phyloP scores from a whole-genome alignment of 2,888 invertebrate genomes.

The Crioceris asparagi region DNA sequence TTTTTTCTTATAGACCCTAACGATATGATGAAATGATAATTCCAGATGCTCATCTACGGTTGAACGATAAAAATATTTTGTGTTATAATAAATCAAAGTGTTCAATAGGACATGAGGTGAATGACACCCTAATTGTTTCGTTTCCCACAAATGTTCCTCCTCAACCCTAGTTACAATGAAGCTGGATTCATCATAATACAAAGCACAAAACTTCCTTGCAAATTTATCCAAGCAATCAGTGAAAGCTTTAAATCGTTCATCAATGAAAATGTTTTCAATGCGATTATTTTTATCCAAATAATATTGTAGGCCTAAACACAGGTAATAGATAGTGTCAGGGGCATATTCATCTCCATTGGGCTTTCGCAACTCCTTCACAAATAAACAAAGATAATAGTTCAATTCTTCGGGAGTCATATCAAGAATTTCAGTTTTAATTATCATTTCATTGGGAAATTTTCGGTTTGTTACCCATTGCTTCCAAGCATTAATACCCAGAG shows the following conservation, averaged over 20 bases:
- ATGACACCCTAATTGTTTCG: conserved; percentile 80
- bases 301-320: conserved; percentile 80
- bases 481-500: conserved; percentile 83
- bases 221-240: conserved; percentile 75
- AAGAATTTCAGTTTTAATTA: conserved; percentile 63
- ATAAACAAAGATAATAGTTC: conserved; percentile 70
- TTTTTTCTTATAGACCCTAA: conserved; percentile 68
- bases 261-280: conserved; percentile 84
- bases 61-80: conserved; percentile 83
- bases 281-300: conserved; percentile 79
- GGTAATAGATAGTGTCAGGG: conserved; percentile 80
- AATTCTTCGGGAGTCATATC: conserved; percentile 76
- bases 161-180: conserved; percentile 79
- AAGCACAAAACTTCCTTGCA: conserved; percentile 61
- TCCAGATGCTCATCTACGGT: conserved; percentile 79
- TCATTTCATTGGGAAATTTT: too few relatives aligned
- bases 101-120: conserved; percentile 80
- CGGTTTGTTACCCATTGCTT: conserved; percentile 77
- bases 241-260: conserved; percentile 74
- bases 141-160: conserved; percentile 87
- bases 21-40: conserved; percentile 77
- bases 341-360: conserved; percentile 80
- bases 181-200: conserved; percentile 61
- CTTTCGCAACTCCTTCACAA: conserved; percentile 77
- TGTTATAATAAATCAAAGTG: conserved; percentile 85